Conservation (phyloP, 2,888 invertebrate species). For the Phortica magna region DNA sequence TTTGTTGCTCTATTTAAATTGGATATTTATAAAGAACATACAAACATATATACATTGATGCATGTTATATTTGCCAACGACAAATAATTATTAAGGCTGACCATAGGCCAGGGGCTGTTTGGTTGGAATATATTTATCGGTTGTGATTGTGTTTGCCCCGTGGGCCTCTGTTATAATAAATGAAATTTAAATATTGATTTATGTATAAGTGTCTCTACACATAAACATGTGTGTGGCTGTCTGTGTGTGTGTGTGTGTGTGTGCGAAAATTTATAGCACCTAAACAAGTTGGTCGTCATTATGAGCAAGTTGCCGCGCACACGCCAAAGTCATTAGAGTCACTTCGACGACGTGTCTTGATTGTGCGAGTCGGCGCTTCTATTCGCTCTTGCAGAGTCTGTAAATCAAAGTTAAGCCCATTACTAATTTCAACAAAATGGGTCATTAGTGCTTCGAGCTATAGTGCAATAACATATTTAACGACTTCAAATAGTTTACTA, state of each 20-base stretch:
- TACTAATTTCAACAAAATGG: constrained; percentile 8
- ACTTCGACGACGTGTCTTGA: not conserved
- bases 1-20: constrained; percentile 8
- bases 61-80: constrained; percentile 8
- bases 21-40: constrained; percentile 4
- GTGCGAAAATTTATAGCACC: constrained; percentile 16
- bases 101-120: not conserved
- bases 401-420: constrained; percentile 23
- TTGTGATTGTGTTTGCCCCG: constrained; percentile 53
- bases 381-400: not conserved
- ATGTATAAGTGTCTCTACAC: constrained; percentile 35
- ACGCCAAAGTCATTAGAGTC: constrained; percentile 16
- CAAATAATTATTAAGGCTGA: constrained; percentile 3
- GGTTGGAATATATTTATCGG: not conserved
- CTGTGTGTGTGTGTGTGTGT: not conserved
- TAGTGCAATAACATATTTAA: constrained; percentile 12
- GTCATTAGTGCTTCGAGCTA: constrained; percentile 14
- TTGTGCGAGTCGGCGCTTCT: not conserved
- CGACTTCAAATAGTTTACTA: not conserved
- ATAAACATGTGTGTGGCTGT: not conserved
- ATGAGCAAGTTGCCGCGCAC: not conserved
- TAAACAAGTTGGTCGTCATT: constrained; percentile 10
- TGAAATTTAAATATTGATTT: constrained; percentile 58
- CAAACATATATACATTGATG: not conserved
- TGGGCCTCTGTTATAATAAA: constrained; percentile 39